Percentiles rank a stretch among this genome's conserved stretches.
These are phyloP conservation scores for Drosophila biarmipes DNA, from an alignment of 1,140 invertebrate species.

Conservation along the genomic window DNA sequence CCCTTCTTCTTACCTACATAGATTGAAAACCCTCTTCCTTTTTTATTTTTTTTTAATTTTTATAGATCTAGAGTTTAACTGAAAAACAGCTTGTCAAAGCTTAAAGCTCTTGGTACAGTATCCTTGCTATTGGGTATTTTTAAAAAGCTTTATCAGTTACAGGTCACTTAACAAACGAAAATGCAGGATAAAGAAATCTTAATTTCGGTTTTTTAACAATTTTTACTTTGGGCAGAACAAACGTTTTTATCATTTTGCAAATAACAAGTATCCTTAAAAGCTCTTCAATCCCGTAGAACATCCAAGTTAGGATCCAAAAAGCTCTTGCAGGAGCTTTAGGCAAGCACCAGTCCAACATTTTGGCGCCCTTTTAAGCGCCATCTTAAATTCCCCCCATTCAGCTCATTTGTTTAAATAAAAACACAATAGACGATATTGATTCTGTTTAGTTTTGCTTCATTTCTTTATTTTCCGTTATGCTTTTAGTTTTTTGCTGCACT, in stretches of 20 bases:
- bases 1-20: slow-evolving; percentile 3
- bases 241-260: not conserved
- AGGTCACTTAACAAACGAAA: not conserved
- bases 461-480: slow-evolving; percentile 48
- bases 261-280: not conserved
- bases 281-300: not conserved
- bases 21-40: slow-evolving; percentile 19
- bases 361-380: not conserved
- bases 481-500: slow-evolving; percentile 37
- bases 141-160: not conserved
- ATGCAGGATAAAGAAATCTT: not conserved
- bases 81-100: not conserved
- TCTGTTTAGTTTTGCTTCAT: slow-evolving; percentile 44
- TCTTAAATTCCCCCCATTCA: not conserved
- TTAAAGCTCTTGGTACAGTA: not conserved
- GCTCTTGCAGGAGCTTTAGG: not conserved
- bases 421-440: not conserved
- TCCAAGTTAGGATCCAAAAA: not conserved
- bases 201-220: no score
- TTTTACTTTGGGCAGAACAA: no score
- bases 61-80: not conserved
- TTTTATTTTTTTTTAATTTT: not conserved
- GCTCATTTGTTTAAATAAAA: not conserved
- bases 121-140: not conserved
- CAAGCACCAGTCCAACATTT: not conserved